Conservation (phyloP, 2,797 vertebrate species). For the Paguma larvata region DNA sequence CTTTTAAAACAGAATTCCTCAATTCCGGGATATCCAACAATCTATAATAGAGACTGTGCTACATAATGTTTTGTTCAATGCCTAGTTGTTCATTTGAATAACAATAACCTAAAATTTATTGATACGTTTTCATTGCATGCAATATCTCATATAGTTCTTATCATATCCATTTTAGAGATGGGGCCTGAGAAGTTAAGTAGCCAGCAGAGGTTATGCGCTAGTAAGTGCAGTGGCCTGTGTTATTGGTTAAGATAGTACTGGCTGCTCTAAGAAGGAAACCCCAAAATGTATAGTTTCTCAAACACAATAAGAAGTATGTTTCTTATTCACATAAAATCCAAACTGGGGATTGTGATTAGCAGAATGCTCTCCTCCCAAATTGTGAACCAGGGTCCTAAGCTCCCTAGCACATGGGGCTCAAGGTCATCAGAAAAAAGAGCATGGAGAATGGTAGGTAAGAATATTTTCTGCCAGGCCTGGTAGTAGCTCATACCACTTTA, state of each 20-base stretch:
- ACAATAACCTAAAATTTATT: not conserved
- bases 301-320: not conserved
- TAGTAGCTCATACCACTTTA: not conserved
- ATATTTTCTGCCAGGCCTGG: not conserved
- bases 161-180: not conserved
- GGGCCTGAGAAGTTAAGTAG: not conserved
- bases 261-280: constrained; percentile 21
- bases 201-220: not conserved
- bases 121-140: not conserved
- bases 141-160: not conserved
- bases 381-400: not conserved
- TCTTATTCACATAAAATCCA: not conserved
- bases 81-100: not conserved
- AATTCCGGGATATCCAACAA: not conserved
- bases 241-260: not conserved
- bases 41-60: not conserved
- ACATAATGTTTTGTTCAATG: not conserved
- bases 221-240: not conserved
- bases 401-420: not conserved
- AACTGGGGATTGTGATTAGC: not conserved
- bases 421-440: not conserved
- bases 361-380: not conserved
- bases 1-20: not conserved
- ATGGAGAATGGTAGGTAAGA: not conserved
- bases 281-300: not conserved